Base-by-base conservation (phyloP, 2,888 invertebrate genomes). In the Tipula unca region DNA sequence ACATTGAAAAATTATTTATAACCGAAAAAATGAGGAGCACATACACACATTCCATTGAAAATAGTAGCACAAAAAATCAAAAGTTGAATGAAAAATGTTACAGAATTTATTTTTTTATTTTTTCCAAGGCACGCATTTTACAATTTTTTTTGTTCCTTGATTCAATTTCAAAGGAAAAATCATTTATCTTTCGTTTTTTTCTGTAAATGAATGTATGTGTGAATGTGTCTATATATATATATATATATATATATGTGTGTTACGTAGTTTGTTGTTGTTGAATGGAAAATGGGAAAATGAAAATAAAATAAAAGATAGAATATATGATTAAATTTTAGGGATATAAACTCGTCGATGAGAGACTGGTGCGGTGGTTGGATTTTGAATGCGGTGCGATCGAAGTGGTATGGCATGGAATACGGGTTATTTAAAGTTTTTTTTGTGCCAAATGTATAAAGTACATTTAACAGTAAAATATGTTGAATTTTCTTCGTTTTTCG, bases 71-170 rank as follows among this genome's bases (percentile, higher is more conserved):
- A 69, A 69, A 69, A 54, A 54, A 69, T 69, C 69, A 69, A 69
- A 69, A 69, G 69, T 69, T 69, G 69, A 83, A 83, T 83, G 83
- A 83, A 83, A 83, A 83, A 83, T 83, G 83, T 83, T 69, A 69
- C 69, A 20, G 69, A 69, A 25, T 69, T 69, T 69, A 25, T 69
- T 69, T 69, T 83, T 83, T n/a, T n/a, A 32, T 32, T 83, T 83
- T 83, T 83, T 83, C 83, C n/a, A 83, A 83, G 69, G 83, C 35
- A 83, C 83, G 83, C 83, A 83, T 83, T 83, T 83, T 83, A 32
- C 83, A 83, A 17, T 32, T 32, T 83, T 83, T 83, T 83, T n/a
- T 83, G 29, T 32, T 83, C 8, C 32, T 83, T 83, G 29, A 69
- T 83, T 83, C 83, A 83, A 35, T 29, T 83, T 83, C n/a, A 35